A percentile compares a stretch with the other conserved stretches of the same genome.
Evolutionary conservation across 2,888 invertebrate genomes (phyloP).

Genomic region (Philereme vetulata): DNA sequence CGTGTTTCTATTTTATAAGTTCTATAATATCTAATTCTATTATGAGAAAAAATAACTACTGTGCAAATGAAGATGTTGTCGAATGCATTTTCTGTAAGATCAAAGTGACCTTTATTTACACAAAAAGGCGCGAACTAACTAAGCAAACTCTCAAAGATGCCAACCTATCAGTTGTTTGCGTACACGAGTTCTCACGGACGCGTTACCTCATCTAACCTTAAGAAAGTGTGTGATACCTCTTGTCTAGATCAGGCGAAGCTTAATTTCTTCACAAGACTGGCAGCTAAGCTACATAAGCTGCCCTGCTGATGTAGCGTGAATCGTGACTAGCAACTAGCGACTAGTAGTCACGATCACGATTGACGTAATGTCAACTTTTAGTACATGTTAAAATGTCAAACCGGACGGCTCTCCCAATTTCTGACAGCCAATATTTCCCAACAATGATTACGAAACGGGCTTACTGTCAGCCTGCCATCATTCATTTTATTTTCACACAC

Average conservation of each 20-base stretch:
- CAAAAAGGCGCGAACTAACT: slow-evolving; percentile 66
- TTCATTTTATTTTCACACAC: slow-evolving; percentile 30
- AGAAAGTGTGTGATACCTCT: slow-evolving; percentile 57
- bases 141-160: slow-evolving; percentile 56
- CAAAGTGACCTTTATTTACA: slow-evolving; percentile 66
- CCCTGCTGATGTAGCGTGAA: slow-evolving; percentile 51
- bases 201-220: slow-evolving; percentile 57
- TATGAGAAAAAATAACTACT: background rate
- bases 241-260: slow-evolving; percentile 43
- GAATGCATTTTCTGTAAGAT: slow-evolving; percentile 28
- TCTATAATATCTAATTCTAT: background rate
- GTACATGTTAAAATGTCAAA: slow-evolving; percentile 46
- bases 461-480: slow-evolving; percentile 30
- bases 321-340: slow-evolving; percentile 41
- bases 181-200: slow-evolving; percentile 69
- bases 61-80: background rate
- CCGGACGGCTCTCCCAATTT: slow-evolving; percentile 40
- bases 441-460: slow-evolving; percentile 39
- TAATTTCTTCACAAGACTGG: slow-evolving; percentile 45
- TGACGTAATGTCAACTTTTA: slow-evolving; percentile 45
- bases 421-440: slow-evolving; percentile 33
- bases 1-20: slow-evolving; percentile 3
- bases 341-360: slow-evolving; percentile 34
- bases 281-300: slow-evolving; percentile 49
- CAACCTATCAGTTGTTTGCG: slow-evolving; percentile 55